Conservation (phyloP, 2,888 invertebrate genomes). For the Proisotoma minuta region DNA sequence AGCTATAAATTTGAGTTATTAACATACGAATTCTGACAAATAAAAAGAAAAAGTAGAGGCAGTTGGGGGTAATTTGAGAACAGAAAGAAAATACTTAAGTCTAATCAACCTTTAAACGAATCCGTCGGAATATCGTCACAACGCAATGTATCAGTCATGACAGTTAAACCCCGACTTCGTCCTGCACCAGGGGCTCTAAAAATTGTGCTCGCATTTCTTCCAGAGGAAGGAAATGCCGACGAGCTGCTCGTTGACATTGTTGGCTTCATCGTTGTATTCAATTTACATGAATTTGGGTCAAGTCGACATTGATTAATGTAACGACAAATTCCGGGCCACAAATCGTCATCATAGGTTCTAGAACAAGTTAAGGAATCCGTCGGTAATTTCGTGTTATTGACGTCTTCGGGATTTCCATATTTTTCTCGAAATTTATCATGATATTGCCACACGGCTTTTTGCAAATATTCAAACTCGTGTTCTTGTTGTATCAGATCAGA, state of each 20-base stretch:
- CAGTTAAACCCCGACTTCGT: slow-evolving; percentile 42
- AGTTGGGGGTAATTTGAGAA: no score
- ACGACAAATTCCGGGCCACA: slow-evolving; percentile 41
- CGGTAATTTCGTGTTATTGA: slow-evolving; percentile 20
- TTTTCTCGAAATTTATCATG: slow-evolving; percentile 33
- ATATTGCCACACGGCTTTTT: slow-evolving; percentile 46
- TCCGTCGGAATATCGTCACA: slow-evolving; percentile 44
- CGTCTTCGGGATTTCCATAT: slow-evolving; percentile 26
- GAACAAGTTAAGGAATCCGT: slow-evolving; percentile 38
- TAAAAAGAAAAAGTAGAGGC: no score
- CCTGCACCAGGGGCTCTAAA: slow-evolving; percentile 44
- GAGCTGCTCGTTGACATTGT: slow-evolving; percentile 18
- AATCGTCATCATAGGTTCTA: slow-evolving; percentile 39
- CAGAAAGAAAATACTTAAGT: no score
- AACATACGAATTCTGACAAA: no score
- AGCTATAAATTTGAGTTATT: no score
- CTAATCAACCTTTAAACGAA: slow-evolving; percentile 37
- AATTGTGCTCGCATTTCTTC: slow-evolving; percentile 28
- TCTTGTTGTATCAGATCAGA: slow-evolving; percentile 42
- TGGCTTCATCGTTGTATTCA: slow-evolving; percentile 13
- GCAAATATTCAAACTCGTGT: slow-evolving; percentile 42
- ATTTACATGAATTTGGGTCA: slow-evolving; percentile 32
- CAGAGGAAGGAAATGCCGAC: slow-evolving; percentile 20
- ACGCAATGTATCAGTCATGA: slow-evolving; percentile 45
- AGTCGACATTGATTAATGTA: slow-evolving; percentile 37